Base-by-base conservation (phyloP, 1,140 invertebrate species). In the Drosophila takahashii region DNA sequence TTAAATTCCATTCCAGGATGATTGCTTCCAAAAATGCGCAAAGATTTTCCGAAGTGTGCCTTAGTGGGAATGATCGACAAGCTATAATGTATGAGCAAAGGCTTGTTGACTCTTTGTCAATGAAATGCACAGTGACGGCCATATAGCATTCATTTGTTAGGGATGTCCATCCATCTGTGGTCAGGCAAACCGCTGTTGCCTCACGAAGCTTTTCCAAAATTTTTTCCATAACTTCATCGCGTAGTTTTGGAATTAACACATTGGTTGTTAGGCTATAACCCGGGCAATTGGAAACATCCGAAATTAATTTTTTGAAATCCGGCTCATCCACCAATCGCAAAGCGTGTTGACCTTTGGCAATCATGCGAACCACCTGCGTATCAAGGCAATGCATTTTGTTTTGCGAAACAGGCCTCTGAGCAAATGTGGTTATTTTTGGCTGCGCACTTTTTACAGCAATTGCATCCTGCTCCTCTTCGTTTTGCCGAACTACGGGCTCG, bases 261-360 rank as follows among this genome's bases (percentile, higher is more conserved):
- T 37, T 37, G 36, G 36, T 37, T 37, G 36, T 53, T 36, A 53
- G 51, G 11, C 27, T 53, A 13, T 53, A 39, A 18, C 34, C 51
- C 13, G 34, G 34, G 34, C 51, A 53, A 26, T 36, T 37, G 1
- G 34, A 53, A 6, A 53, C 51, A 13, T 53, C 51, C 2, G 18
- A 9, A 39, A 53, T 53, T 8, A 26, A n/a, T 13, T 53, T 53
- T 39, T 39, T 22, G 2, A 53, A 53, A 5, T 53, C 51, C 16
- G 34, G 16, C 11, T 53, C 34, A 22, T 53, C 51, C 11, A 53
- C 51, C 34, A 53, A 26, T 37, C 18, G 51, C 34, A 26, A 53
- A 47, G 56, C 52, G 3, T 53, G 34, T 26, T 53, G 51, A 53
- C 18, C 51, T 36, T 53, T 53, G 18, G 34, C 34, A 22, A 53